Percentiles rank a stretch among this genome's conserved stretches.
Conservation (phyloP, 2,113 vertebrate species). For the Forbesichthys agassizii region DNA sequence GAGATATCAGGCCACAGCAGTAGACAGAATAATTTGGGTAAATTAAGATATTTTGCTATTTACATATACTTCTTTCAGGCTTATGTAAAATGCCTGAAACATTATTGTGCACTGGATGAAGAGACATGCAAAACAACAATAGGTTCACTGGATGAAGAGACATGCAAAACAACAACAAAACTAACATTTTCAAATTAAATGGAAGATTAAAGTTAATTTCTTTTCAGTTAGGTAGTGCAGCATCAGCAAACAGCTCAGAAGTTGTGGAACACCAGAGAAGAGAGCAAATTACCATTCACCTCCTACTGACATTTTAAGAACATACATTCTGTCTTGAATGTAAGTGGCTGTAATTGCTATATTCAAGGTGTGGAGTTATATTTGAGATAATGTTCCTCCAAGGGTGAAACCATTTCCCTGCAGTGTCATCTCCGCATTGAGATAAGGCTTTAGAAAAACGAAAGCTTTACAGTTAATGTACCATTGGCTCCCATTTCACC, state of each 20-base stretch:
- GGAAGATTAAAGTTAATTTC: slow-evolving; percentile 1
- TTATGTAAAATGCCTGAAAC: no score
- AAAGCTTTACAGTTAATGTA: slow-evolving; percentile 58
- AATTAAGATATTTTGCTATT: no score
- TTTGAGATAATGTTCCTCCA: slow-evolving; percentile 33
- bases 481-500: slow-evolving; percentile 53
- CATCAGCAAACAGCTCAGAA: background rate
- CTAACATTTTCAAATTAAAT: background rate
- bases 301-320: slow-evolving; percentile 16
- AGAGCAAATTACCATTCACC: slow-evolving; percentile 29
- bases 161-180: no score
- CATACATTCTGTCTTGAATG: slow-evolving; percentile 13
- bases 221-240: background rate
- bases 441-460: slow-evolving; percentile 49
- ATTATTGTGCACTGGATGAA: no score
- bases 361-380: slow-evolving; percentile 45
- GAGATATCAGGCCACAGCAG: no score
- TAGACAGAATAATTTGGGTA: no score
- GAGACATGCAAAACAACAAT: no score
- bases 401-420: slow-evolving; percentile 52
- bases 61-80: no score
- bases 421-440: slow-evolving; percentile 30
- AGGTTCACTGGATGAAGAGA: no score
- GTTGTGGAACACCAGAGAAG: slow-evolving; percentile 7
- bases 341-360: slow-evolving; percentile 51